Evolutionary conservation across 2,113 vertebrate species (phyloP).

Genomic region (Peromyscus maniculatus): DNA sequence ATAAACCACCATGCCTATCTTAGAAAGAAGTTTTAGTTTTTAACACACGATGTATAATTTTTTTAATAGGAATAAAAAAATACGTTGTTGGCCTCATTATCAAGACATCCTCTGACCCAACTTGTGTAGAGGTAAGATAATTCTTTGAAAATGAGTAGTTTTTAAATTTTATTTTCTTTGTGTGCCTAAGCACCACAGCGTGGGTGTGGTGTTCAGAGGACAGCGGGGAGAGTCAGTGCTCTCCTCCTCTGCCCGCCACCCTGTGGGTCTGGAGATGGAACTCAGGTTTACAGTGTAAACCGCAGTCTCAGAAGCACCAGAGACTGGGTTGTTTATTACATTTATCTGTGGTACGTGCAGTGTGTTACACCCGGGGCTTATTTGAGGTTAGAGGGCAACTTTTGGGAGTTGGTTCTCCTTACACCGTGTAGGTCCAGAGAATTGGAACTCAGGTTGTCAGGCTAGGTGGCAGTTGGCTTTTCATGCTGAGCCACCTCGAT

Average conservation of each 20-base stretch:
- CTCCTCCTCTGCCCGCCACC: neutral
- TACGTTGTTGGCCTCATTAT: slow-evolving; percentile 98
- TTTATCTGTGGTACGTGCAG: neutral
- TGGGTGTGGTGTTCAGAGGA: neutral
- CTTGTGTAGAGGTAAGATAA: slow-evolving; percentile 94
- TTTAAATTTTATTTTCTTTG: neutral
- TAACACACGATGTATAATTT: slow-evolving; percentile 57
- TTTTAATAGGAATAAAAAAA: slow-evolving; percentile 95
- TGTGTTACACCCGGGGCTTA: neutral
- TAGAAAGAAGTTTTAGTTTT: neutral
- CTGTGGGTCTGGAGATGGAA: neutral
- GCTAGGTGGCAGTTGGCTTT: neutral
- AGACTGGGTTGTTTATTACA: neutral
- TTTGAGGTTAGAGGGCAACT: neutral
- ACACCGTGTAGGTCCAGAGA: too few relatives aligned
- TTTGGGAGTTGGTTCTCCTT: neutral
- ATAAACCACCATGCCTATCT: neutral
- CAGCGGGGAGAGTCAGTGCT: neutral
- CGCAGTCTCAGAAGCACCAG: neutral
- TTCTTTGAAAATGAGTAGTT: neutral
- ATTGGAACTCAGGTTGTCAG: neutral
- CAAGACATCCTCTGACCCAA: slow-evolving; percentile 97
- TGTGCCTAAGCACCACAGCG: neutral
- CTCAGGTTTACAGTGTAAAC: neutral
- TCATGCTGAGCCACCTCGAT: neutral